Conservation (phyloP, 2,888 invertebrate genomes). For the Drosophila birchii region DNA sequence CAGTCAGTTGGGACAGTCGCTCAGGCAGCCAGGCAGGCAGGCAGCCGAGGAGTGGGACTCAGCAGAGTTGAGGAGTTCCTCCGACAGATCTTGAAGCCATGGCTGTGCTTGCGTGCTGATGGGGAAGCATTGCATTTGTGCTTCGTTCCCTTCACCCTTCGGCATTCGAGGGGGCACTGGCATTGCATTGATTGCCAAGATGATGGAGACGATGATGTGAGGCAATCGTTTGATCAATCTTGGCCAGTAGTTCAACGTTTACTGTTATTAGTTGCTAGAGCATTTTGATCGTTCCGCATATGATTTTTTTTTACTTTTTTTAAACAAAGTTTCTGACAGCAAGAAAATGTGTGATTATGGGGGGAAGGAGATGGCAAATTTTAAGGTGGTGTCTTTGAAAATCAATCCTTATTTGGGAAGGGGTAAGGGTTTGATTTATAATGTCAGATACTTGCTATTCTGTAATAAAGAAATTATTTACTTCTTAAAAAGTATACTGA, state of each 20-base stretch:
- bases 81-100: conserved; percentile 41
- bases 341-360: neutral
- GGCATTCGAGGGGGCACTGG: conserved; percentile 13
- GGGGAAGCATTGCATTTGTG: conserved; percentile 56
- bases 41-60: conserved; percentile 15
- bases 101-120: conserved; percentile 48
- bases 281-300: conserved; percentile 49
- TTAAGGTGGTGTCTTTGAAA: too few species aligned
- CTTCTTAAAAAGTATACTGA: too few species aligned
- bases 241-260: conserved; percentile 76
- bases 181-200: conserved; percentile 53
- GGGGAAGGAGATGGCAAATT: neutral
- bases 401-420: too few species aligned
- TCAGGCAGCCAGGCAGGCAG: conserved; percentile 25
- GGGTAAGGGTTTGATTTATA: too few species aligned
- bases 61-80: conserved; percentile 16
- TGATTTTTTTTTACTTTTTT: conserved; percentile 20
- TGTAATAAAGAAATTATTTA: too few species aligned
- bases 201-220: conserved; percentile 62
- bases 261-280: conserved; percentile 65
- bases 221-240: conserved; percentile 71
- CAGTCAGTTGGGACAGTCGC: conserved; percentile 59
- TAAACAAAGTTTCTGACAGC: conserved; percentile 8
- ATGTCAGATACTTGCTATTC: too few species aligned
- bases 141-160: conserved; percentile 23